Base-by-base conservation (phyloP, 2,113 vertebrate species). In the Haliaeetus leucogaster region DNA sequence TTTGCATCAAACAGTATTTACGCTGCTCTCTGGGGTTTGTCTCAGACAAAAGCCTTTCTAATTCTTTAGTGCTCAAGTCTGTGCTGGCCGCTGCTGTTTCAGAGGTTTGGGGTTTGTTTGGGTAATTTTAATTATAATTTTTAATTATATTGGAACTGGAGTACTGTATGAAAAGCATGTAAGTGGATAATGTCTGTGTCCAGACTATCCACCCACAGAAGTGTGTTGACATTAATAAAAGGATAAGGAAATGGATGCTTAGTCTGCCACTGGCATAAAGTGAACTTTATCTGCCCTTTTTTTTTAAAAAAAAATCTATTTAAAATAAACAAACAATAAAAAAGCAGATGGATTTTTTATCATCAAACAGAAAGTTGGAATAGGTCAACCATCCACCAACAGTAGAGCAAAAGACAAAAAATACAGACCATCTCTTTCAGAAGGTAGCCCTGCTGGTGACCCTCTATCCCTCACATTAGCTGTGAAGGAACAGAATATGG, bases 271-370 rank as follows among this genome's bases (percentile, higher is more conserved):
- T 50, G 76, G 79, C 55, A 76, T 48, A 74, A 79, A 91, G 6
- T 95, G 90, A 97, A 95, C 84, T 97, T 97, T 83, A 52, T 67
- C 32, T 94, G 84, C 78, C 66, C 95, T 42, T 52, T 74, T 45
- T 20, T 2, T 21, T 20, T 21, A 47, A 47, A 21, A 20, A 47
- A 21, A 20, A 20, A 84, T 17, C 19, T 52, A 22, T 14, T 53
- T 91, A 72, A 92, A 84, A 77, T 61, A 97, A 95, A 77, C 21
- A 66, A 55, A 25, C 12, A 85, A 50, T 38, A 85, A 96, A 59
- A 62, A 63, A 9, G 18, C 11, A 34, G 53, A 52, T 83, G 21
- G 26, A 17, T 50, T 80, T 32, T 95, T 96, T 91, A 25, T 88
- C 47, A 86, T 50, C 58, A 88, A 91, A n/a, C 21, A 80, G 42